phyloP scores from a whole-genome alignment of 2,113 vertebrate species.

The Cricetomys ansorgei region DNA sequence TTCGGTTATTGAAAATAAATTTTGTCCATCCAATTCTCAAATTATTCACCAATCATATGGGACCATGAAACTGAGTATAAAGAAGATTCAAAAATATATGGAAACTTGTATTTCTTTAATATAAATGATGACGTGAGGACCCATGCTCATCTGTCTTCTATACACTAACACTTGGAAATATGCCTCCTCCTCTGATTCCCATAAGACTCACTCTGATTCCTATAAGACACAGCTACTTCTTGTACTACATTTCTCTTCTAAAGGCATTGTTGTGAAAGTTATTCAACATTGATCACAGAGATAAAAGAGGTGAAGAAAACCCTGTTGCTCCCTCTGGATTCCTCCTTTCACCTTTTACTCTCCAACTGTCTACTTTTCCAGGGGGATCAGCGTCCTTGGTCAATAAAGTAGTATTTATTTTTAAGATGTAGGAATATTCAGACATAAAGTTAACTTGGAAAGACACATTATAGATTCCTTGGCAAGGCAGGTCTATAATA shows the following conservation, averaged over 20 bases:
- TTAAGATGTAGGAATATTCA: constrained; percentile 1
- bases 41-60: neutral
- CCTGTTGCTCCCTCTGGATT: neutral
- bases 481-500: neutral
- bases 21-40: neutral
- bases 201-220: too few species aligned
- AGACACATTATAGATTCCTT: constrained; percentile 35
- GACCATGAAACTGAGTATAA: neutral
- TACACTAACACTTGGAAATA: neutral
- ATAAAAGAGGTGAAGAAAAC: neutral
- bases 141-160: neutral
- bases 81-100: neutral
- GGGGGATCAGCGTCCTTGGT: neutral
- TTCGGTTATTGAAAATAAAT: neutral
- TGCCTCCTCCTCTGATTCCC: neutral
- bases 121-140: neutral
- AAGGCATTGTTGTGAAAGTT: neutral
- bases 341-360: neutral
- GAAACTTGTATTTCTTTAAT: neutral
- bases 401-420: neutral
- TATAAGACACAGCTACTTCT: neutral
- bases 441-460: constrained; percentile 30
- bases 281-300: neutral
- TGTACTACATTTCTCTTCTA: neutral
- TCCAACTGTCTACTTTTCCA: neutral